These are phyloP conservation scores for Promerops cafer DNA, from an alignment of 2,113 vertebrate genomes.

Conservation along the genomic window DNA sequence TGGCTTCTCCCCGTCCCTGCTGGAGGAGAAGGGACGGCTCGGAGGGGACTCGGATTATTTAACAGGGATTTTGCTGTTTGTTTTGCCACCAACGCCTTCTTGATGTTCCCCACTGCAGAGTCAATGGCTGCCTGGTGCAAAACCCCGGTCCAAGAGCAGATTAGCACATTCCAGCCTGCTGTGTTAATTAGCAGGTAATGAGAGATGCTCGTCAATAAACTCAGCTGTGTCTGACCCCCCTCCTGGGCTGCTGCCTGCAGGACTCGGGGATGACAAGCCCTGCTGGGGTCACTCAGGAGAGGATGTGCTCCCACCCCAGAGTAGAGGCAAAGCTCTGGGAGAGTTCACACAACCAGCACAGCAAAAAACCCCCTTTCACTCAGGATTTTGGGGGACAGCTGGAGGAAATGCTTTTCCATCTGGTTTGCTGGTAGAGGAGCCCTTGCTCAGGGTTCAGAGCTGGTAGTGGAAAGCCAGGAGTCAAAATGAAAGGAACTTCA, in stretches of 20 bases:
- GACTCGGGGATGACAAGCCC: background rate
- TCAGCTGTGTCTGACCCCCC: background rate
- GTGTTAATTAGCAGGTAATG: conserved; percentile 49
- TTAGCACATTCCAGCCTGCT: background rate
- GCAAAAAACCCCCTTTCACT: background rate
- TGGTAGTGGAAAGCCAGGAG: background rate
- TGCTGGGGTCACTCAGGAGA: background rate
- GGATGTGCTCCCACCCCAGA: background rate
- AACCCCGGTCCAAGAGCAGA: background rate
- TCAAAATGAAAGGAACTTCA: background rate
- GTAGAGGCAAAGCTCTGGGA: background rate
- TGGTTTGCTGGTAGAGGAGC: background rate
- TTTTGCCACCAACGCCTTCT: background rate
- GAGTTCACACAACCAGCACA: background rate
- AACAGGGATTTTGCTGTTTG: background rate
- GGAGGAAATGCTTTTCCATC: background rate
- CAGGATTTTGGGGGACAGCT: background rate
- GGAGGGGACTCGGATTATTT: background rate
- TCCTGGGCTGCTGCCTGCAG: background rate
- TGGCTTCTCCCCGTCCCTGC: background rate
- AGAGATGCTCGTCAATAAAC: conserved; percentile 33
- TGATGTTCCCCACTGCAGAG: background rate
- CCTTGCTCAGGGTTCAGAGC: background rate
- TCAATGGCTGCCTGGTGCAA: background rate
- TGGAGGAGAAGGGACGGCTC: background rate